Percentiles rank a stretch among this genome's conserved stretches.
Conservation (phyloP, 2,797 vertebrate genomes). For the Distichodus sexfasciatus region DNA sequence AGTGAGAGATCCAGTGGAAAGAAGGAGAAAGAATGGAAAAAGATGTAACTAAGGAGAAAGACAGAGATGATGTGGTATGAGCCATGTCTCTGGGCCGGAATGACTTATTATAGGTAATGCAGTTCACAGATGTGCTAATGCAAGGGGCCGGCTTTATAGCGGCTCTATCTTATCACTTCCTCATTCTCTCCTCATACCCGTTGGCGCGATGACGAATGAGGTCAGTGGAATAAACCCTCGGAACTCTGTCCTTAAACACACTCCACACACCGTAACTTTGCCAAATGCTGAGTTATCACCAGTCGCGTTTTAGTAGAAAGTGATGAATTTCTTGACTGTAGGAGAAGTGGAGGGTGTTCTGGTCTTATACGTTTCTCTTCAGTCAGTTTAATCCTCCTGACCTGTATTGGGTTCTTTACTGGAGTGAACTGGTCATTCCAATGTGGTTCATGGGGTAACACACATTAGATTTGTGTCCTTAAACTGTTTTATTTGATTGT, state of each 20-base stretch:
- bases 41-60: conserved; percentile 18
- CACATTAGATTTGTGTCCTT: no score
- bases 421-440: neutral
- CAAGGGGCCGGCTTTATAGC: conserved; percentile 15
- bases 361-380: conserved; percentile 4
- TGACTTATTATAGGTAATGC: conserved; percentile 27
- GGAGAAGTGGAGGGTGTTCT: no score
- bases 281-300: neutral
- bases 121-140: conserved; percentile 28
- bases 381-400: conserved; percentile 15
- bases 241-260: neutral
- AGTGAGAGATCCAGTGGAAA: neutral
- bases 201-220: neutral
- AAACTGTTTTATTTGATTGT: no score
- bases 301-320: neutral
- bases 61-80: conserved; percentile 15
- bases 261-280: neutral
- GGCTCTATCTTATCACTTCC: conserved; percentile 4
- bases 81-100: conserved; percentile 1
- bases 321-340: conserved; percentile 1
- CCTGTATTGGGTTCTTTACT: neutral
- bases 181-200: neutral
- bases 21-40: conserved; percentile 12
- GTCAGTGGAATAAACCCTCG: neutral
- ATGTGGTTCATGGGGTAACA: no score